A percentile compares a stretch with the other conserved stretches of the same genome.
Conservation (phyloP, 2,113 vertebrate species). For the Plectropomus leopardus region DNA sequence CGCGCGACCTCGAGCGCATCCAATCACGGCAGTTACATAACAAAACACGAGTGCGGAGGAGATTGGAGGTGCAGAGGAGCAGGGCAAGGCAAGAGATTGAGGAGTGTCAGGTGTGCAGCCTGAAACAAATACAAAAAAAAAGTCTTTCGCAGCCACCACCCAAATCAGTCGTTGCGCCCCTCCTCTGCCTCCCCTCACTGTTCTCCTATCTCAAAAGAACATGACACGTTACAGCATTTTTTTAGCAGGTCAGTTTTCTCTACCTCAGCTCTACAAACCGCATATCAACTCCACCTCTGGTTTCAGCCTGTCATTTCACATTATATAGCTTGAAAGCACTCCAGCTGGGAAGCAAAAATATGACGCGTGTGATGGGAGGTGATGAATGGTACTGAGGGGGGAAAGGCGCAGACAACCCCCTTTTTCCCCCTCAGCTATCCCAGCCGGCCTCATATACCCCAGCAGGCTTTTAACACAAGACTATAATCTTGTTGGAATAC, state of each 20-base stretch:
- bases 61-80: constrained; percentile 40
- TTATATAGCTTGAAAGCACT: constrained; percentile 75
- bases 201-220: constrained; percentile 48
- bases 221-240: constrained; percentile 60
- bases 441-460: constrained; percentile 25
- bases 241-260: constrained; percentile 53
- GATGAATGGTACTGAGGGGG: constrained; percentile 43
- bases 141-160: constrained; percentile 35
- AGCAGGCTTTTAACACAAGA: constrained; percentile 32
- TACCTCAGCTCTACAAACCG: constrained; percentile 54
- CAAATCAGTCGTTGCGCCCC: not conserved
- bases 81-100: constrained; percentile 45
- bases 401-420: constrained; percentile 19
- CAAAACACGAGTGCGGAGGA: constrained; percentile 49
- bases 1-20: constrained; percentile 60
- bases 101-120: constrained; percentile 45
- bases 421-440: constrained; percentile 5
- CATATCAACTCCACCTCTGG: constrained; percentile 60
- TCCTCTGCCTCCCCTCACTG: constrained; percentile 23
- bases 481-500: constrained; percentile 41
- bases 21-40: constrained; percentile 68
- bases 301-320: constrained; percentile 69
- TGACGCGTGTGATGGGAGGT: constrained; percentile 57
- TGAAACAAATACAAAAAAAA: constrained; percentile 42
- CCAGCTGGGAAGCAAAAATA: constrained; percentile 59